These are phyloP conservation scores for Sarotherodon lohbergeri DNA, from an alignment of 2,113 vertebrate species.

Conservation along the genomic window DNA sequence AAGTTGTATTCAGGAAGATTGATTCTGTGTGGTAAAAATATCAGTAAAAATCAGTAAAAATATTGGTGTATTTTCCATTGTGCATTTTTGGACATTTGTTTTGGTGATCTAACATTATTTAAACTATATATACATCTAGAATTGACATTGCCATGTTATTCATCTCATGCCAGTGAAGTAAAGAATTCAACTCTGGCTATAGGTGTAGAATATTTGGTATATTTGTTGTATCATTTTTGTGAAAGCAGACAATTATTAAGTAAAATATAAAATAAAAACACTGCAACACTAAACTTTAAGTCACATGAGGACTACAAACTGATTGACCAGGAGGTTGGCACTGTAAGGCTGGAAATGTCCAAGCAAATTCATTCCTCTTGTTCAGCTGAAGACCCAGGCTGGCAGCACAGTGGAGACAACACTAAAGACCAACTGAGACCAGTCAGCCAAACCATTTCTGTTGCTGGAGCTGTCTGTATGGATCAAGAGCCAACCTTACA, in stretches of 20 bases:
- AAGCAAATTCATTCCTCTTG: slow-evolving; percentile 10
- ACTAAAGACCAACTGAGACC: slow-evolving; percentile 48
- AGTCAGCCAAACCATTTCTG: slow-evolving; percentile 56
- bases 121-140: neutral
- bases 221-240: neutral
- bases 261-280: neutral
- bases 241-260: neutral
- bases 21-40: neutral
- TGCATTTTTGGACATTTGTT: neutral
- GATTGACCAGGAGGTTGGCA: neutral
- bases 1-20: neutral
- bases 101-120: neutral
- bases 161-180: neutral
- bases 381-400: slow-evolving; percentile 11
- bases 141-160: neutral
- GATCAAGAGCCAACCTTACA: slow-evolving; percentile 44
- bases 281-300: neutral
- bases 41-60: neutral
- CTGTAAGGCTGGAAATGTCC: slow-evolving; percentile 12
- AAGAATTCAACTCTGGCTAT: fast-evolving
- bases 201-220: neutral
- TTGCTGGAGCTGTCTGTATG: slow-evolving; percentile 50
- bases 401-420: slow-evolving; percentile 33
- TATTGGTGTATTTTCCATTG: neutral
- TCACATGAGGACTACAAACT: neutral